Base-by-base conservation (phyloP, 2,888 invertebrate species). In the Trichopria drosophilae region DNA sequence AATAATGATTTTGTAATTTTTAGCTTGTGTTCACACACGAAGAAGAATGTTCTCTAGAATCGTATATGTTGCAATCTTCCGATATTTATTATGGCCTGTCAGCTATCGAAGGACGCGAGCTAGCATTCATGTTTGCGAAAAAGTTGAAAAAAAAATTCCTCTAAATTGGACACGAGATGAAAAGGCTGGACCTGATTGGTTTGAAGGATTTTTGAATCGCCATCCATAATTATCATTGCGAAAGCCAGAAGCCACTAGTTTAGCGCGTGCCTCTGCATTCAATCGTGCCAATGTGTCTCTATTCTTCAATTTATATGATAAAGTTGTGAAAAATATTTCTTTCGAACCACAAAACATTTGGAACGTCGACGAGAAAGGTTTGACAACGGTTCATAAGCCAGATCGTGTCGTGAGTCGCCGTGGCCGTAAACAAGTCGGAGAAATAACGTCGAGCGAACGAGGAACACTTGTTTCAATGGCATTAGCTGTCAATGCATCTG, bases 221-320 rank as follows among this genome's bases (percentile, higher is more conserved):
- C 50, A 58, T 35, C n/a, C 22, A 28, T 57, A 51, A 19, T 36
- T 60, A 40, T 53, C 55, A 31, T 24, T 65, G 6, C 39, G 58
- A 23, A 62, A 60, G 51, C 61, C 60, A n/a, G 59, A 62, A 53
- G 56, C 55, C 41, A 61, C 61, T 13, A 61, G 55, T 41, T 51
- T 56, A 20, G 57, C 57, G 9, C 42, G 62, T 49, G 57, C 42
- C 1, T n/a, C n/a, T n/a, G n/a, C n/a, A n/a, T 67, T 67, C 36
- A 64, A 61, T 43, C 60, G 57, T 29, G 53, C 53, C 1, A 57
- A 54, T 10, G 64, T 66, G 6, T 36, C 29, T 19, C 39, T 59
- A 15, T 67, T 66, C 44, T 64, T 44, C 34, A 43, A 62, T 13
- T 61, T 64, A 35, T 32, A 58, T 31, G 6, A 6, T 16, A 16